Base-by-base conservation (phyloP, 2,888 invertebrate genomes). In the Eueremaeus valkanovi region DNA sequence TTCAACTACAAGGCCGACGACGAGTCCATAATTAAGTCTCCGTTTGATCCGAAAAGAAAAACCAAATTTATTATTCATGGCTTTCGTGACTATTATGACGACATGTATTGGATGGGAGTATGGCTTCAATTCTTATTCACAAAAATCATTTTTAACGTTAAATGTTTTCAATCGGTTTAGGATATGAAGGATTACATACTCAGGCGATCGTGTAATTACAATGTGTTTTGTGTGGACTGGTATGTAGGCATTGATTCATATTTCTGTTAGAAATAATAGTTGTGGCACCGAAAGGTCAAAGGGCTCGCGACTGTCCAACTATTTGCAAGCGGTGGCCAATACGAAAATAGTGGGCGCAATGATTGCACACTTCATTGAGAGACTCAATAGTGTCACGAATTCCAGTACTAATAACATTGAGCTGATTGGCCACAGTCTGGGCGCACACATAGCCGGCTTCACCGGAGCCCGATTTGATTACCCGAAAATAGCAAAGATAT, bases 21-120 rank as follows among this genome's bases (percentile, higher is more conserved):
- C 33, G 45, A 75, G 1, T 13, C 45, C 6, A 27, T 77, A 3
- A n/a, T 33, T 1, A 61, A 73, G 13, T 66, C 73, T 9, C 42
- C 63, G 5, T 77, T 73, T 29, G 61, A 75, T 73, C 36, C 75
- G 40, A 33, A 29, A 27, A 73, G 66, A 21, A 55, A 63, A 31
- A 75, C 72, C 0, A 75, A 75, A 68, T 75, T 77, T 27, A 75
- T 77, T 24, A 58, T 77, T 24, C 77, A 77, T 49, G 77, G 77
- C 29, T 77, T 72, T 36, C 63, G 36, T n/a, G 72, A 70, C 63
- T 63, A 36, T 68, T 77, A 74, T 33, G 73, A 77, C 51, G 75
- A 77, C 29, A 73, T 77, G 73, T 49, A 77, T 42, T 77, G 77
- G 77, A 77, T 77, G 77, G 77, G 77, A 3, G 73, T 76, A 61